Evolutionary conservation across 2,797 vertebrate species (phyloP).

Genomic region (Glossophaga mutica): DNA sequence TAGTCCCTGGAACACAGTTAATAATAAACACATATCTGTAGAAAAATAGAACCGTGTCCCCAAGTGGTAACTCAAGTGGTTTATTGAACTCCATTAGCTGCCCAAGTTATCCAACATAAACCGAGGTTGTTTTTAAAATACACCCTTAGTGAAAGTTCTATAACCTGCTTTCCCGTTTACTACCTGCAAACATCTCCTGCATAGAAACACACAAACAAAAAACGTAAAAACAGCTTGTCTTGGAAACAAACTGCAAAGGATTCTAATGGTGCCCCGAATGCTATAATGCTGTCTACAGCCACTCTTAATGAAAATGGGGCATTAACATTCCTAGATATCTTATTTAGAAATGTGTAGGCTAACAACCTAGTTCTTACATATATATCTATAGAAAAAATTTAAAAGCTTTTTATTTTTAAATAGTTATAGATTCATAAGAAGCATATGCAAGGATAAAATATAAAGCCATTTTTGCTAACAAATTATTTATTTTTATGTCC

Average conservation of each 20-base stretch:
- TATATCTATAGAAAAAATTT: background rate
- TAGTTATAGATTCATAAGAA: background rate
- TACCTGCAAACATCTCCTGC: background rate
- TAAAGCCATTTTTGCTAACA: background rate
- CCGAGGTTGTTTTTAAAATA: background rate
- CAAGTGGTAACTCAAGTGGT: background rate
- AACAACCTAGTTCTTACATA: background rate
- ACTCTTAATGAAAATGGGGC: background rate
- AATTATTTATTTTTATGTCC: background rate
- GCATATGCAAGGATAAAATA: background rate
- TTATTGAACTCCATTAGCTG: background rate
- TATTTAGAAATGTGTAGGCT: background rate
- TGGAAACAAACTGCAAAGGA: background rate
- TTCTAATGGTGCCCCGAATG: background rate
- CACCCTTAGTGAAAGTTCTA: background rate
- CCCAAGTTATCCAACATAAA: background rate
- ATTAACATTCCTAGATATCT: background rate
- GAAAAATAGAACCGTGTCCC: background rate
- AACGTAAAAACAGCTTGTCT: background rate
- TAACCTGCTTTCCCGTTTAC: background rate
- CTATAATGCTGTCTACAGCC: background rate
- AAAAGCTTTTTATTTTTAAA: slow-evolving; percentile 5
- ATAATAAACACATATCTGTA: background rate
- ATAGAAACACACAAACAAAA: background rate
- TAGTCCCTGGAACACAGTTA: background rate